Evolutionary conservation across 2,888 invertebrate species (phyloP), one percentile per base, ranked within the genome.

Genomic region (Acleris cristana): DNA sequence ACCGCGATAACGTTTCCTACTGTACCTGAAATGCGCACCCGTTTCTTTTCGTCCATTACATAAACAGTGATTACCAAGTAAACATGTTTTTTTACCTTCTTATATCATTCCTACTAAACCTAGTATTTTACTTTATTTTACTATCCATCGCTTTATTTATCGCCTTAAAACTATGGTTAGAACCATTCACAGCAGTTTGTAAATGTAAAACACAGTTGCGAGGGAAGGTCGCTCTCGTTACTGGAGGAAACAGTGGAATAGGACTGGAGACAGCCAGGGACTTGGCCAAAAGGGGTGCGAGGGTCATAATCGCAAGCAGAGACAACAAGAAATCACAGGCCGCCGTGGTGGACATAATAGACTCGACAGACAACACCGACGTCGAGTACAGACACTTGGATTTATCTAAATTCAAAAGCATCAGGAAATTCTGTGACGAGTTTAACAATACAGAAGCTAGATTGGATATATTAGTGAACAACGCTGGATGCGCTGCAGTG

Each of bases 231-330:
- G 93, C 94, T 0, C 93, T 98, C 49, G 90, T 98, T 8, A 97
- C 97, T 0, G 98, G 97, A 8, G 95, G 96, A 0, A 97, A 97
- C 83, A 95, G 95, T 1, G 97, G 98, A 3, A 96, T 98, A 67
- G 97, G 98, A 2, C 94, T 95, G 79, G 96, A 96, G 87, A 96
- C 96, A 0, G 96, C 94, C 0, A 88, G 89, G 67, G 95, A 95
- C 74, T 85, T 98, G 70, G 97, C 97, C 0, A 91, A 88, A 70
- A 88, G 96, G 70, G 95, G 96, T 5, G 97, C 96, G 0, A 95
- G 93, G 78, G 86, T 93, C 23, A 78, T 90, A 65, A 96, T 98
- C 94, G 98, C 97, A 1, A 97, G 97, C 80, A 92, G 97, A 71
- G 94, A 97, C 83, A 89, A 95, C 78, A 79, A 92, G 7, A 95